Evolutionary conservation across 2,888 invertebrate species (phyloP).

Genomic region (Noctua janthe): DNA sequence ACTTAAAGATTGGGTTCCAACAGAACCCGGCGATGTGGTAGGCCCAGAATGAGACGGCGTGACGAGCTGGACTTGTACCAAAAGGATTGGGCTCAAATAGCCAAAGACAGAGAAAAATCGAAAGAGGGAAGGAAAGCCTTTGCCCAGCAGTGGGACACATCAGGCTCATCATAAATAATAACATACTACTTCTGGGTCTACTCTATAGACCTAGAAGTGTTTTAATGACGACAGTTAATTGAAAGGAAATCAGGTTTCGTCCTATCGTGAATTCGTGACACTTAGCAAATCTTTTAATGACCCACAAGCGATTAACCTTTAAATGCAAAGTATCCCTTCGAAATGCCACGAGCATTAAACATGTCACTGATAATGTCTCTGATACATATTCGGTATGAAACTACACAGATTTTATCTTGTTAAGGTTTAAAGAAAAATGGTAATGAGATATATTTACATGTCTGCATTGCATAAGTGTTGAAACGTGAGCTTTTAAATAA

Average conservation of each 20-base stretch:
- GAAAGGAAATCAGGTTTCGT: slow-evolving; percentile 26
- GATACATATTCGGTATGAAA: slow-evolving; percentile 43
- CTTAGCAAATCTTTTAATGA: slow-evolving; percentile 67
- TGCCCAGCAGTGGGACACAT: background rate
- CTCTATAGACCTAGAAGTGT: background rate
- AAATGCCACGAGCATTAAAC: slow-evolving; percentile 62
- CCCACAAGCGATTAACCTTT: slow-evolving; percentile 74
- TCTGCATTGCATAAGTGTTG: slow-evolving; percentile 9
- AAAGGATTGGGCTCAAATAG: background rate
- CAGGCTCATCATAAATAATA: background rate
- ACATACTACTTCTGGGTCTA: background rate
- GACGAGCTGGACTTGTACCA: background rate
- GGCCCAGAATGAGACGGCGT: background rate
- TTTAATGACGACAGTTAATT: slow-evolving; percentile 22
- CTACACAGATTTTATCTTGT: slow-evolving; percentile 47
- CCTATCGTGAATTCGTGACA: slow-evolving; percentile 61
- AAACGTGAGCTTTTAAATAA: slow-evolving; percentile 9
- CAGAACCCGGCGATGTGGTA: background rate
- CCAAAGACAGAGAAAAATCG: background rate
- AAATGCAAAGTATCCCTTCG: slow-evolving; percentile 70
- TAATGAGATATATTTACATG: slow-evolving; percentile 35
- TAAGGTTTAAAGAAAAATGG: slow-evolving; percentile 40
- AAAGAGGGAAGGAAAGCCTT: background rate
- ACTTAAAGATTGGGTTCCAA: background rate
- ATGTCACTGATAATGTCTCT: slow-evolving; percentile 55